phyloP scores from a whole-genome alignment of 2,888 invertebrate genomes.

The Hyles lineata region DNA sequence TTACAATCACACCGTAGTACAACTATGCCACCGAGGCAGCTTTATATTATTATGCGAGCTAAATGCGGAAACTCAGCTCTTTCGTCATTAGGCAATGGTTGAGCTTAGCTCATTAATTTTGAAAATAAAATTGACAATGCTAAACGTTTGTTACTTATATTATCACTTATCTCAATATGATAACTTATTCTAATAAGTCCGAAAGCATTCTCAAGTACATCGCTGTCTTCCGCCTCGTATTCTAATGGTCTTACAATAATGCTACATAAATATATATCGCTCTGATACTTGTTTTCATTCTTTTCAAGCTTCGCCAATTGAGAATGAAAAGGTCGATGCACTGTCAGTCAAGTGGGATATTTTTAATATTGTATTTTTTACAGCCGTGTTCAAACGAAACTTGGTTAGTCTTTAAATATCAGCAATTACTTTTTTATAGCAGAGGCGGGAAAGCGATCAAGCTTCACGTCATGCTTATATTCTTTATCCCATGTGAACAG shows the following conservation, averaged over 20 bases:
- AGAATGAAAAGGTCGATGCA: constrained; percentile 13
- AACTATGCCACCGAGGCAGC: no score
- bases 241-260: constrained; percentile 22
- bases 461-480: no score
- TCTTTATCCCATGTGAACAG: no score
- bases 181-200: neutral
- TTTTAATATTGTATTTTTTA: neutral
- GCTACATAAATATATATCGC: neutral
- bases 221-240: neutral
- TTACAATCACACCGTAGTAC: no score
- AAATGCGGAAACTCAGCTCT: no score
- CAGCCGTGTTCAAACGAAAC: neutral
- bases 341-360: constrained; percentile 16
- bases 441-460: no score
- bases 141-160: neutral
- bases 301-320: constrained; percentile 20
- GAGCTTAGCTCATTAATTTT: no score
- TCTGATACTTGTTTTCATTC: neutral
- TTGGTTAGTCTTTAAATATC: neutral
- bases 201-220: neutral
- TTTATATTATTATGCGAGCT: no score
- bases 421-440: no score
- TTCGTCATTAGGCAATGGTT: no score
- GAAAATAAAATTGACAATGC: neutral
- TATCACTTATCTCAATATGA: neutral